Base-by-base conservation (phyloP, 2,113 vertebrate genomes). In the Tragelaphus strepsiceros region DNA sequence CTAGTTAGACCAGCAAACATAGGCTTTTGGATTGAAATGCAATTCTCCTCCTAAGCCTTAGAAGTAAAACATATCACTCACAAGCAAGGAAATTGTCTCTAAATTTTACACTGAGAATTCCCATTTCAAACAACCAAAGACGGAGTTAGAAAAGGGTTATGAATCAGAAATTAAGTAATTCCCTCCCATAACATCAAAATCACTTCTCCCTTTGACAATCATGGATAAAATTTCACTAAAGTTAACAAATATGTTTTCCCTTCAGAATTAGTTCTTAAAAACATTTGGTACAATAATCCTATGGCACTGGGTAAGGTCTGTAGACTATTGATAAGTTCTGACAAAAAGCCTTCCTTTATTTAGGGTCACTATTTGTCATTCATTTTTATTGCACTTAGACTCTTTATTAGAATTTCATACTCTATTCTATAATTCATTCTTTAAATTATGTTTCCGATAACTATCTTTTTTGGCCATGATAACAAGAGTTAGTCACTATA, bases 381-480 rank as follows among this genome's bases (percentile, higher is more conserved):
- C 24, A 22, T 24, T 56, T 67, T 86, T 56, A 64, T 7, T 28
- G 32, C 3, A 87, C 11, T 90, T 59, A 58, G 10, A 28, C 16
- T 67, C 3, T 71, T 95, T 53, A 54, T 95, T 62, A 49, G 35
- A 82, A 46, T 84, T 91, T 16, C 46, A 59, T 83, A 88, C 82
- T 74, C 14, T 56, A 84, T 92, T 78, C 54, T 43, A 22, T 62
- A 90, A 53, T 90, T 90, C 19, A 85, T 2, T 82, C 74, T 89
- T 74, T 32, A 97, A 82, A 84, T 77, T 93, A 56, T 88, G 32
- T 88, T 96, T 95, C 83, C 86, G 32, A 94, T 35, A 96, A 82
- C 13, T 80, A 22, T 67, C 39, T 93, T 91, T 96, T 51, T 90
- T 96, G 77, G 54, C 21, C 64, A 81, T 39, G 26, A 84, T 89